Evolutionary conservation across 2,113 vertebrate species (phyloP).

Genomic region (human (Homo sapiens)): DNA sequence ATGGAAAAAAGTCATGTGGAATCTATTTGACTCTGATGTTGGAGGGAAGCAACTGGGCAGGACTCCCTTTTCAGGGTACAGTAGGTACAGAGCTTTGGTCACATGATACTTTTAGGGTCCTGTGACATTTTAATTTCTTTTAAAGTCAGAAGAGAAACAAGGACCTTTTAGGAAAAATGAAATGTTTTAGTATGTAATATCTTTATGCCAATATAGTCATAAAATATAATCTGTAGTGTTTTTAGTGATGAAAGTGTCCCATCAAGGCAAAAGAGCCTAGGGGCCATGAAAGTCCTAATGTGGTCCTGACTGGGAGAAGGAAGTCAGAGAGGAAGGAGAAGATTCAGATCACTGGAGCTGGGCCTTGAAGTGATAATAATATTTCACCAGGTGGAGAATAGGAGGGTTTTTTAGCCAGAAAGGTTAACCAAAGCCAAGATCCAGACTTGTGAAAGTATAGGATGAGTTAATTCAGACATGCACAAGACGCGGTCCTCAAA

Average conservation of each 20-base stretch:
- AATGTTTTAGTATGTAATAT: neutral
- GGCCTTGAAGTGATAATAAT: neutral
- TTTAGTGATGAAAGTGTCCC: neutral
- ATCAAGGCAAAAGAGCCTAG: neutral
- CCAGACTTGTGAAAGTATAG: neutral
- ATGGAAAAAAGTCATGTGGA: neutral
- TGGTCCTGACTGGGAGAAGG: neutral
- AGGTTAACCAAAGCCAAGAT: neutral
- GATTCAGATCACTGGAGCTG: neutral
- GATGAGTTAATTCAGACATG: neutral
- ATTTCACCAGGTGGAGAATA: neutral
- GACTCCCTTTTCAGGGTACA: neutral
- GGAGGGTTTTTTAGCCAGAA: neutral
- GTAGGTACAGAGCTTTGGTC: neutral
- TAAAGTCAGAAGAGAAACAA: neutral
- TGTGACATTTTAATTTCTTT: neutral
- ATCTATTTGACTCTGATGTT: neutral
- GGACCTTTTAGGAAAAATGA: neutral
- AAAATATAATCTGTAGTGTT: neutral
- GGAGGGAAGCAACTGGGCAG: neutral
- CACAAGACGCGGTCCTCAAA: neutral
- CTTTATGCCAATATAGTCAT: neutral
- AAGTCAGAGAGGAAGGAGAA: neutral
- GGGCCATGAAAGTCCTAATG: neutral
- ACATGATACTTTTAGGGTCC: neutral